Evolutionary conservation across 1,140 invertebrate genomes (phyloP).

Genomic region (Drosophila tani): DNA sequence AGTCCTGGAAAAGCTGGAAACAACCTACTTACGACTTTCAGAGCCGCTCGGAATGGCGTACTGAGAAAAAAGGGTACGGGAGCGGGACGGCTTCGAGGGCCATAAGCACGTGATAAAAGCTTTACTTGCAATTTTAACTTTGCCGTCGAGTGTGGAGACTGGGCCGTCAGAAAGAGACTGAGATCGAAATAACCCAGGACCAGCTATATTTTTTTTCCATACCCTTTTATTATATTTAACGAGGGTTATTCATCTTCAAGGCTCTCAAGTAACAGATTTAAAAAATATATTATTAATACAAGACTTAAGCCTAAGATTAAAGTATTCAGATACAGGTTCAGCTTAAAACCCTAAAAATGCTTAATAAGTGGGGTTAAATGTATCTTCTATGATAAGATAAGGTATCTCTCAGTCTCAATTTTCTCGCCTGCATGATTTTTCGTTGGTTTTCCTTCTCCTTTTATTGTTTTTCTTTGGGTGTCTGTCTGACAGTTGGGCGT

Average conservation of each 20-base stretch:
- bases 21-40: slow-evolving; percentile 70
- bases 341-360: too few species aligned
- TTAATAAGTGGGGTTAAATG: too few species aligned
- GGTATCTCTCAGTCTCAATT: background rate
- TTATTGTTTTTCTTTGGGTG: slow-evolving; percentile 34
- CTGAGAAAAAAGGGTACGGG: background rate
- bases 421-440: background rate
- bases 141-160: slow-evolving; percentile 43
- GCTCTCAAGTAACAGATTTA: too few species aligned
- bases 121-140: slow-evolving; percentile 80
- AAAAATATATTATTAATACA: too few species aligned
- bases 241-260: background rate
- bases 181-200: slow-evolving; percentile 18
- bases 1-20: slow-evolving; percentile 55
- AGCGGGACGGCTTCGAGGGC: slow-evolving; percentile 3
- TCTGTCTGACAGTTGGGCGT: slow-evolving; percentile 47
- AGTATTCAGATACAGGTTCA: too few species aligned
- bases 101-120: slow-evolving; percentile 81
- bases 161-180: slow-evolving; percentile 40
- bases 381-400: background rate
- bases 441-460: slow-evolving; percentile 11
- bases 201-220: slow-evolving; percentile 19
- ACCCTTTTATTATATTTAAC: slow-evolving; percentile 8
- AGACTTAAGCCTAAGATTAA: too few species aligned
- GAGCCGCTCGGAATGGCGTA: slow-evolving; percentile 11